These are phyloP conservation scores for Tolmerus cingulatus DNA, from an alignment of 2,888 invertebrate genomes.

Conservation along the genomic window DNA sequence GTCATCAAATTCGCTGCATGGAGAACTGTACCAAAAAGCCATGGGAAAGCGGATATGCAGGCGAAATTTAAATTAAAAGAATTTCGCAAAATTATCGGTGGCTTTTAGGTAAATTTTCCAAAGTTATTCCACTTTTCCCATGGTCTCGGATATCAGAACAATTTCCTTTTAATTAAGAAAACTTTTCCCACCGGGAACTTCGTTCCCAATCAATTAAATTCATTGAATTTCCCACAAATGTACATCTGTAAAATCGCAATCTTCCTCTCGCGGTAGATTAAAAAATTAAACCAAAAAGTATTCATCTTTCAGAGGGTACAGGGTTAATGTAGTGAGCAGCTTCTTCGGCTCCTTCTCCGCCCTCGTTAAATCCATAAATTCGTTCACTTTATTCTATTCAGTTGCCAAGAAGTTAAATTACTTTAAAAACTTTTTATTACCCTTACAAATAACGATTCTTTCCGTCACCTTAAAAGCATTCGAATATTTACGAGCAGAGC, in stretches of 20 bases:
- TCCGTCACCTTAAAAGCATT: constrained; percentile 7
- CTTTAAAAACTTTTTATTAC: constrained; percentile 26
- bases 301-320: neutral
- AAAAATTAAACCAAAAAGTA: neutral
- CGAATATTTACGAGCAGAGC: neutral
- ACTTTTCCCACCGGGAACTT: neutral
- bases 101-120: neutral
- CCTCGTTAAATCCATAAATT: constrained; percentile 11
- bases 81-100: neutral
- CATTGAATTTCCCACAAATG: neutral
- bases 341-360: neutral
- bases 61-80: neutral
- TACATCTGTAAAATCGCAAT: neutral
- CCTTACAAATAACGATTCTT: constrained; percentile 24
- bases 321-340: neutral
- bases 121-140: neutral
- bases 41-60: neutral
- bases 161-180: neutral
- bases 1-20: neutral
- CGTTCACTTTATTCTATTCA: constrained; percentile 13
- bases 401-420: constrained; percentile 24
- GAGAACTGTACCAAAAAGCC: too few relatives aligned
- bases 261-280: neutral
- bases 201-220: neutral
- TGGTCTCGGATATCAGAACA: neutral